phyloP scores from a whole-genome alignment of 2,888 invertebrate genomes.

The Drosophila cognata region DNA sequence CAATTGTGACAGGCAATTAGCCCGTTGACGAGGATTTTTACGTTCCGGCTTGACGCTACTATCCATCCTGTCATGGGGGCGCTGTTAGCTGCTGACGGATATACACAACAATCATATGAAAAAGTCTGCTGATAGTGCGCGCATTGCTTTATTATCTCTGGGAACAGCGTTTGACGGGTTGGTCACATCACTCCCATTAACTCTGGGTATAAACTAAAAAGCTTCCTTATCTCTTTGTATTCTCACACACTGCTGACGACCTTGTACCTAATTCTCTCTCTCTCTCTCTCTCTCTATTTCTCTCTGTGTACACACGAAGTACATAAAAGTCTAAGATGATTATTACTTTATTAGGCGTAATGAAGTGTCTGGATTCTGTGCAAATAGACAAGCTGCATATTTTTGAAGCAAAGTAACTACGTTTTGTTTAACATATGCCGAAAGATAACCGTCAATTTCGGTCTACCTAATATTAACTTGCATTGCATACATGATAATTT shows the following conservation, averaged over 20 bases:
- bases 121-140: conserved; percentile 23
- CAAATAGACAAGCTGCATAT: background rate
- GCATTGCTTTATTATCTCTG: background rate
- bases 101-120: conserved; percentile 14
- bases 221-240: conserved; percentile 37
- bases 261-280: conserved; percentile 35
- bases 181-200: conserved; percentile 18
- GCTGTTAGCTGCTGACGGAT: conserved; percentile 19
- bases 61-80: conserved; percentile 79
- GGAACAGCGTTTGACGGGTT: background rate
- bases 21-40: conserved; percentile 82
- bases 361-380: background rate
- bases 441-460: background rate
- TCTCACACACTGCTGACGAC: conserved; percentile 23
- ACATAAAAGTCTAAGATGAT: conserved; percentile 10
- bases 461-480: background rate
- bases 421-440: background rate
- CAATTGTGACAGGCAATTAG: conserved; percentile 83
- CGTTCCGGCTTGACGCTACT: conserved; percentile 83
- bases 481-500: background rate
- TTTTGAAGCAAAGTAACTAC: background rate
- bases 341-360: conserved; percentile 10
- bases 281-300: background rate
- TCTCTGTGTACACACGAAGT: background rate
- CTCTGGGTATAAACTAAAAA: conserved; percentile 10